A percentile compares a stretch with the other conserved stretches of the same genome.
Conservation (phyloP, 2,888 invertebrate genomes). For the Augochlorella aurata region DNA sequence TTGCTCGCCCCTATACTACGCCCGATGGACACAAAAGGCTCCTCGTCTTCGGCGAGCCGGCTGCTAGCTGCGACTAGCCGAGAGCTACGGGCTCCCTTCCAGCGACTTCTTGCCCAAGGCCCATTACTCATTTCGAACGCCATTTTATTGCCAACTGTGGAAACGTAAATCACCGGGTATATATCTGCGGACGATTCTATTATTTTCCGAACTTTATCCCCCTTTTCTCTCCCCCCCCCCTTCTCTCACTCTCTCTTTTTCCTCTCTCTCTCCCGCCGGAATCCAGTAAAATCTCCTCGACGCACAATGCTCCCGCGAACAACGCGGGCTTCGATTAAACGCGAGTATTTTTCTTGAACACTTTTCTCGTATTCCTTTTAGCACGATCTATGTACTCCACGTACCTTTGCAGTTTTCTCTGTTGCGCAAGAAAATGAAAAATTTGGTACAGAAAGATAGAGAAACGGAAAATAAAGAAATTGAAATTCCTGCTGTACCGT, state of each 20-base stretch:
- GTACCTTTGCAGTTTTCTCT: too few relatives aligned
- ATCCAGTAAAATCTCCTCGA: neutral
- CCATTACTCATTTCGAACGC: conserved; percentile 27
- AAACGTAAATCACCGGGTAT: conserved; percentile 18
- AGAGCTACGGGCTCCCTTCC: conserved; percentile 1
- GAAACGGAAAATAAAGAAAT: too few relatives aligned
- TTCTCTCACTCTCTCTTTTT: neutral
- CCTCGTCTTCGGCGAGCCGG: neutral
- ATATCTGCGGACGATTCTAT: conserved; percentile 16
- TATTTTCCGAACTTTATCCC: conserved; percentile 5
- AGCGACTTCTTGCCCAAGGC: conserved; percentile 7
- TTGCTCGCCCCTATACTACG: conserved; percentile 22
- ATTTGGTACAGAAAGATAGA: too few relatives aligned
- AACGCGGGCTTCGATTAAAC: neutral
- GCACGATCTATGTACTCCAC: too few relatives aligned
- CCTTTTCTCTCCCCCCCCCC: neutral
- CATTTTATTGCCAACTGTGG: conserved; percentile 27
- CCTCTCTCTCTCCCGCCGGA: neutral
- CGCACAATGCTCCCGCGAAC: neutral
- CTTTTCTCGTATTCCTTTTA: neutral
- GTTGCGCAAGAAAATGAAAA: too few relatives aligned
- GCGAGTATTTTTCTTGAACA: neutral
- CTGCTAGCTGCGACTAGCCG: neutral
- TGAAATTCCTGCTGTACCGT: too few relatives aligned
- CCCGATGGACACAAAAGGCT: conserved; percentile 11